Evolutionary conservation across 92 coral and sea anemone genomes (phyloP).

Genomic region (Zoanthus sansibaricus): DNA sequence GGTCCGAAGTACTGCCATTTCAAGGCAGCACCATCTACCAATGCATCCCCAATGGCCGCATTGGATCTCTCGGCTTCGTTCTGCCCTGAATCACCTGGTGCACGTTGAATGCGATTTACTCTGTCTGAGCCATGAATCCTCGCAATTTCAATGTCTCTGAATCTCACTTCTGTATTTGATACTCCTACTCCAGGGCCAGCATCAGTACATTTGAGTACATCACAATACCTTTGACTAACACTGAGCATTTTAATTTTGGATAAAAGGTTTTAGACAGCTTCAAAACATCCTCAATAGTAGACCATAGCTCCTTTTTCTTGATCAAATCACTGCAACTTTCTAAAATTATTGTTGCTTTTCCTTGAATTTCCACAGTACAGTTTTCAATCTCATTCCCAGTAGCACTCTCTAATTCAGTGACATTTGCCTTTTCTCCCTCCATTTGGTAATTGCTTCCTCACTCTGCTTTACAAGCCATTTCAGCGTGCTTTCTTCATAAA

Average conservation of each 20-base stretch:
- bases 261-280: not conserved
- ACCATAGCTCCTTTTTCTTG: not conserved
- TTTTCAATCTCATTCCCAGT: not conserved
- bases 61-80: slow-evolving; percentile 43
- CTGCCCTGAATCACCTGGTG: slow-evolving; percentile 35
- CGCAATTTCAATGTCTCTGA: slow-evolving; percentile 39
- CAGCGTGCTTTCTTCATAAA: slow-evolving; percentile 50
- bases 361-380: not conserved
- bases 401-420: not conserved
- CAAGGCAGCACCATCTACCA: slow-evolving; percentile 32
- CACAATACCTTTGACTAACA: slow-evolving; percentile 35
- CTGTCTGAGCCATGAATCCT: slow-evolving; percentile 6
- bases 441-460: slow-evolving; percentile 30
- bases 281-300: not conserved
- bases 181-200: slow-evolving; percentile 62
- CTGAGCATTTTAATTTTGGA: slow-evolving; percentile 7
- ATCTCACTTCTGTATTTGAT: slow-evolving; percentile 47
- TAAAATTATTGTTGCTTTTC: not conserved
- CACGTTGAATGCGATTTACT: slow-evolving; percentile 10
- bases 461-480: slow-evolving; percentile 48
- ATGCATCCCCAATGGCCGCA: slow-evolving; percentile 31
- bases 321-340: not conserved
- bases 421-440: slow-evolving; percentile 28
- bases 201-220: slow-evolving; percentile 60
- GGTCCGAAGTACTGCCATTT: slow-evolving; percentile 41